These are phyloP conservation scores for Drosophila quadrilineata DNA, from an alignment of 1,140 invertebrate species.

Conservation along the genomic window DNA sequence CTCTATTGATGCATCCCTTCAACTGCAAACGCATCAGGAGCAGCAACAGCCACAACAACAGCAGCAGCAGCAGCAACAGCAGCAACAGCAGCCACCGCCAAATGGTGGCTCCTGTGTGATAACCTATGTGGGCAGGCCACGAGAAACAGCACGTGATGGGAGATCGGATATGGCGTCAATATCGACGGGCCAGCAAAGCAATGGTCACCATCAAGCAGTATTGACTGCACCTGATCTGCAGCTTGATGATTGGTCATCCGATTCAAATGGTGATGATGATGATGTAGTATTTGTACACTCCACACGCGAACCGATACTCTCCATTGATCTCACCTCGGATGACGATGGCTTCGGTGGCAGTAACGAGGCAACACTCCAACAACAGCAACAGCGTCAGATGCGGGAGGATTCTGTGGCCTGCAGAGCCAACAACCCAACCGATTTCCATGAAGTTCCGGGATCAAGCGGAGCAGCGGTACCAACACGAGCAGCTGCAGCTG, in stretches of 20 bases:
- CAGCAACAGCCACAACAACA: constrained; percentile 18
- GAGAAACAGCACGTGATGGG: constrained; percentile 38
- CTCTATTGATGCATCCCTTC: no score
- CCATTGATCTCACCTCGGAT: constrained; percentile 75
- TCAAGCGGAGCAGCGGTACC: not conserved
- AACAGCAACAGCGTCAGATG: constrained; percentile 9
- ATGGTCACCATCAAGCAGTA: constrained; percentile 67
- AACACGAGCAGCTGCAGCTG: not conserved
- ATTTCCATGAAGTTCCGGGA: not conserved
- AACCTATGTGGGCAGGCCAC: constrained; percentile 63
- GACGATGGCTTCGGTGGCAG: constrained; percentile 51
- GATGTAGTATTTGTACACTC: constrained; percentile 82
- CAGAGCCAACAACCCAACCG: not conserved
- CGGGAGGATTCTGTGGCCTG: constrained; percentile 23
- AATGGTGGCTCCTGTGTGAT: constrained; percentile 61
- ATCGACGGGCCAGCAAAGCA: constrained; percentile 50
- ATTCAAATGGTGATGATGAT: constrained; percentile 84
- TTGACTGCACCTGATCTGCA: constrained; percentile 90
- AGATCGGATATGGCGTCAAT: constrained; percentile 46
- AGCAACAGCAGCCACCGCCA: constrained; percentile 15
- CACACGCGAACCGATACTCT: constrained; percentile 72
- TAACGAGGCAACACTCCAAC: constrained; percentile 19
- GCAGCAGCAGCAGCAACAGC: not conserved
- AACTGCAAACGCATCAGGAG: constrained; percentile 1
- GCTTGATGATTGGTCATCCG: constrained; percentile 88